A percentile compares a stretch with the other conserved stretches of the same genome.
Conservation (phyloP, 2,113 vertebrate genomes). For the Clinocottus analis region DNA sequence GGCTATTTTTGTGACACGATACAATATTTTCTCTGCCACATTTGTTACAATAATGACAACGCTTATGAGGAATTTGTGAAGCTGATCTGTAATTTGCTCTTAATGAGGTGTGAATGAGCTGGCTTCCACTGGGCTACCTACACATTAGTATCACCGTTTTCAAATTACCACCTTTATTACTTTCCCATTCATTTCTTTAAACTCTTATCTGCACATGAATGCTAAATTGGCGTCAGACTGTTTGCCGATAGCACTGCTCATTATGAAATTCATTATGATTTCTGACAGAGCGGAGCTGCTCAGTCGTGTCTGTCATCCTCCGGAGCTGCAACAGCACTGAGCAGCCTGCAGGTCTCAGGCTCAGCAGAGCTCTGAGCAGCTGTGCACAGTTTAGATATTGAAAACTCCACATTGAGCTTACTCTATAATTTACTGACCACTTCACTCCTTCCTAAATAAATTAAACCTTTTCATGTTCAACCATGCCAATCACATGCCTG, state of each 20-base stretch:
- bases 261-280: conserved; percentile 23
- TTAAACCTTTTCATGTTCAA: background rate
- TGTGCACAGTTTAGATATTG: conserved; percentile 14
- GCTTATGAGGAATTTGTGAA: background rate
- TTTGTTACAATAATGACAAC: conserved; percentile 6
- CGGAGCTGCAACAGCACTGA: conserved; percentile 5
- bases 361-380: background rate
- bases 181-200: conserved; percentile 1
- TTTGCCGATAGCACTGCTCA: background rate
- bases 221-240: background rate
- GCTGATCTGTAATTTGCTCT: conserved; percentile 20
- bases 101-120: conserved; percentile 33
- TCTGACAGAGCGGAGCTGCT: conserved; percentile 21
- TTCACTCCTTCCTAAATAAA: conserved; percentile 24
- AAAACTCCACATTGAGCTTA: conserved; percentile 6
- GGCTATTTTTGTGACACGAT: background rate
- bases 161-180: conserved; percentile 26
- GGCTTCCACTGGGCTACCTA: background rate
- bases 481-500: background rate
- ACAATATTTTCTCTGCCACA: background rate
- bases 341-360: conserved; percentile 10
- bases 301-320: conserved; percentile 6
- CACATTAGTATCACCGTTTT: conserved; percentile 16
- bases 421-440: conserved; percentile 27
- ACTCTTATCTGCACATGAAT: background rate